Conservation (phyloP, 2,888 invertebrate genomes). For the Ichneumoninae sp. region DNA sequence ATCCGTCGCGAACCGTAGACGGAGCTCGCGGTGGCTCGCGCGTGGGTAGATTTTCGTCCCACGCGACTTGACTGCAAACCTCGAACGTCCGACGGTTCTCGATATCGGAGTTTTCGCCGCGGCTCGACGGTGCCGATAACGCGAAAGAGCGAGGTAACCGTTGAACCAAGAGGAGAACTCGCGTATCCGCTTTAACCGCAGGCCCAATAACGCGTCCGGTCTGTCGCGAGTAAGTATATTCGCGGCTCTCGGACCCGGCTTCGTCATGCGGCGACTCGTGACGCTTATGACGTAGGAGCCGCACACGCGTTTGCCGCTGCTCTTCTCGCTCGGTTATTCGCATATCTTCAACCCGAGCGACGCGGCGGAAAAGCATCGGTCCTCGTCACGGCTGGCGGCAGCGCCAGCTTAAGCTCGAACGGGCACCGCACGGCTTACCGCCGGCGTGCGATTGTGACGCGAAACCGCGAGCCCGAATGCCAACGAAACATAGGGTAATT, state of each 20-base stretch:
- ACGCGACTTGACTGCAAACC: slow-evolving; percentile 33
- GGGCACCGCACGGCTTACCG: neutral
- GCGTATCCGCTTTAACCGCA: slow-evolving; percentile 12
- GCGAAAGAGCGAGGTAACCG: slow-evolving; percentile 58
- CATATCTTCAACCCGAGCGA: slow-evolving; percentile 31
- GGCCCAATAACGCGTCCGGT: slow-evolving; percentile 51
- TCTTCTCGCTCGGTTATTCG: slow-evolving; percentile 32
- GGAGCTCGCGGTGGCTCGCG: slow-evolving; percentile 38
- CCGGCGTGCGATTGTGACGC: slow-evolving; percentile 19
- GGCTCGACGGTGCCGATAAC: slow-evolving; percentile 59
- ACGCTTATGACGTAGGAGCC: slow-evolving; percentile 63
- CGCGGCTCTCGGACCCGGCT: slow-evolving; percentile 15
- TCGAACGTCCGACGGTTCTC: slow-evolving; percentile 43
- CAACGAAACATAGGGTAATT: neutral
- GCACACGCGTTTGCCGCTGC: slow-evolving; percentile 44
- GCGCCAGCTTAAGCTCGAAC: slow-evolving; percentile 37
- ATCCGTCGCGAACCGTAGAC: slow-evolving; percentile 28
- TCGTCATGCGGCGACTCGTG: slow-evolving; percentile 63
- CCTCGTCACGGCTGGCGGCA: slow-evolving; percentile 50
- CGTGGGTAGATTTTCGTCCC: slow-evolving; percentile 55
- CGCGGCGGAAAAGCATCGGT: slow-evolving; percentile 17
- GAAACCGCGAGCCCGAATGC: neutral
- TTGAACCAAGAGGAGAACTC: slow-evolving; percentile 38
- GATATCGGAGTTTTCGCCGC: slow-evolving; percentile 51
- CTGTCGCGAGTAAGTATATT: slow-evolving; percentile 4